Conservation (phyloP, 2,888 invertebrate species). For the Serrognathus titanus region DNA sequence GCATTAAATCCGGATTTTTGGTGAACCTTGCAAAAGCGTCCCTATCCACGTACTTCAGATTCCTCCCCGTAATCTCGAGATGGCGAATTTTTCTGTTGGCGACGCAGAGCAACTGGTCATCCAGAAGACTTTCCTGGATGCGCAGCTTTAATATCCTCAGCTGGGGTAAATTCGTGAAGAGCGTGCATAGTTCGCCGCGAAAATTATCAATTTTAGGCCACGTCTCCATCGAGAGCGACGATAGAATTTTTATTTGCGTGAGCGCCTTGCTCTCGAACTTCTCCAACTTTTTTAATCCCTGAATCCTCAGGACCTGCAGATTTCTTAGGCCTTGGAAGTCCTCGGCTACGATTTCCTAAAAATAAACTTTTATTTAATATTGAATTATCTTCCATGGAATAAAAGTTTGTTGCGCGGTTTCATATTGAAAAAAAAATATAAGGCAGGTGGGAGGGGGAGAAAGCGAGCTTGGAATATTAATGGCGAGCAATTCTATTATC, state of each 20-base stretch:
- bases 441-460: too few relatives aligned
- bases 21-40: slow-evolving; percentile 75
- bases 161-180: slow-evolving; percentile 69
- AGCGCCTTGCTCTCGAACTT: slow-evolving; percentile 74
- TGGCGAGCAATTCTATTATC: too few relatives aligned
- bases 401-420: neutral
- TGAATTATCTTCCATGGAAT: slow-evolving; percentile 4
- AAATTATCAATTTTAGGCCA: slow-evolving; percentile 70
- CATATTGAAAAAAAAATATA: too few relatives aligned
- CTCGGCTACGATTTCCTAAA: slow-evolving; percentile 65
- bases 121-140: slow-evolving; percentile 69
- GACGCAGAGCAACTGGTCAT: slow-evolving; percentile 71
- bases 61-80: slow-evolving; percentile 74
- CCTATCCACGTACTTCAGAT: slow-evolving; percentile 69
- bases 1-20: slow-evolving; percentile 70
- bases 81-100: slow-evolving; percentile 77
- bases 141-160: slow-evolving; percentile 73
- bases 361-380: slow-evolving; percentile 9
- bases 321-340: slow-evolving; percentile 68
- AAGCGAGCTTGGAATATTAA: too few relatives aligned
- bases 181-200: slow-evolving; percentile 60
- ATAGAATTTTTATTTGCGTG: slow-evolving; percentile 67
- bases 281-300: slow-evolving; percentile 69
- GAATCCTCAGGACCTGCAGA: slow-evolving; percentile 71
- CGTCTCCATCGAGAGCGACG: slow-evolving; percentile 68